These are phyloP conservation scores for Psix sp. DNA, from an alignment of 1,140 invertebrate species.

Conservation along the genomic window DNA sequence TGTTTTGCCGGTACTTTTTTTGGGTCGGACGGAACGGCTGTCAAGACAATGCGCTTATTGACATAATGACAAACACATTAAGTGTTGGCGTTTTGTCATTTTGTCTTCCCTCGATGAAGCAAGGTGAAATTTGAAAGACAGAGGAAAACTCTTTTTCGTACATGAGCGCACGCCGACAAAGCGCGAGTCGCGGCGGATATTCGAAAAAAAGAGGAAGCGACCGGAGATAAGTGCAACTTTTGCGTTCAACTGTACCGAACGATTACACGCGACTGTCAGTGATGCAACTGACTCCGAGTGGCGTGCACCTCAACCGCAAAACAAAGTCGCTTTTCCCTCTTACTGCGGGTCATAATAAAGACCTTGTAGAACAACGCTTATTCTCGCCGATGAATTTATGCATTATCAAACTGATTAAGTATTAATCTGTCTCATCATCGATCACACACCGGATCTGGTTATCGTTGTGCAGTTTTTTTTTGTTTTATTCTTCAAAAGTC, in stretches of 20 bases:
- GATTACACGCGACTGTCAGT: slow-evolving; percentile 62
- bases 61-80: background rate
- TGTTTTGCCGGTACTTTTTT: too few relatives aligned
- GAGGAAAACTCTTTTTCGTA: background rate
- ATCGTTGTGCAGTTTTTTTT: background rate
- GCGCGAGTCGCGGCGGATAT: slow-evolving; percentile 5
- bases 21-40: background rate
- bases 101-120: background rate
- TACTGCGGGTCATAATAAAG: slow-evolving; percentile 54
- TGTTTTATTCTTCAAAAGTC: too few relatives aligned
- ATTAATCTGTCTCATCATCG: slow-evolving; percentile 24
- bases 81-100: background rate
- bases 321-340: slow-evolving; percentile 58
- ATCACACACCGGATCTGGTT: background rate
- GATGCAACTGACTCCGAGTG: slow-evolving; percentile 64
- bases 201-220: slow-evolving; percentile 13
- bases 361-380: slow-evolving; percentile 55
- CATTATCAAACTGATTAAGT: slow-evolving; percentile 28
- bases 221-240: slow-evolving; percentile 34
- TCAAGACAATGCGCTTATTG: background rate
- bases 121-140: background rate
- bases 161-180: slow-evolving; percentile 14
- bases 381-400: slow-evolving; percentile 31
- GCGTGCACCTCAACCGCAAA: slow-evolving; percentile 50
- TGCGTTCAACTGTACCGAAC: slow-evolving; percentile 46